phyloP scores from a whole-genome alignment of 2,888 invertebrate genomes.

The Marasmarcha lunaedactyla region DNA sequence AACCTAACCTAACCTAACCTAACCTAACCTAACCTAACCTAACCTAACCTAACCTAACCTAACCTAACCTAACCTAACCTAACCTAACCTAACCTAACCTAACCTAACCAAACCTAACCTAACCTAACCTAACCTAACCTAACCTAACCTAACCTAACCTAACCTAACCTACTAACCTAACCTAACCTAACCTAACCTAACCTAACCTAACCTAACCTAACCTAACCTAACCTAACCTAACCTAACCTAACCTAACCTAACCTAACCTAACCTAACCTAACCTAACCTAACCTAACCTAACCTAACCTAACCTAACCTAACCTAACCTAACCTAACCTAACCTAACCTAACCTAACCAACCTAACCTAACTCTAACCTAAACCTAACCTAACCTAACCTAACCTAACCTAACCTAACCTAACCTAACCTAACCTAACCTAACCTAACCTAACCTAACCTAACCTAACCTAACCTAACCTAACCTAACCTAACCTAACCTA shows the following conservation, averaged over 20 bases:
- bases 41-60: slow-evolving; percentile 19
- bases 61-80: slow-evolving; percentile 19
- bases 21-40: slow-evolving; percentile 21
- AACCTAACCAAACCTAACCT: slow-evolving; percentile 8
- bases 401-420: slow-evolving; percentile 15
- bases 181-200: too few relatives aligned
- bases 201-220: slow-evolving; percentile 17
- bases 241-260: slow-evolving; percentile 19
- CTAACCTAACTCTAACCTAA: slow-evolving; percentile 8
- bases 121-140: slow-evolving; percentile 11
- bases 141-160: slow-evolving; percentile 8
- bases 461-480: slow-evolving; percentile 11
- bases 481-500: slow-evolving; percentile 11
- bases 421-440: slow-evolving; percentile 17
- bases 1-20: slow-evolving; percentile 21
- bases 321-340: slow-evolving; percentile 16
- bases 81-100: slow-evolving; percentile 8
- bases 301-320: slow-evolving; percentile 15
- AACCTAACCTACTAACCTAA: too few relatives aligned
- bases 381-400: slow-evolving; percentile 15
- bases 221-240: slow-evolving; percentile 20
- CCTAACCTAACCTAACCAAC: slow-evolving; percentile 13
- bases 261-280: slow-evolving; percentile 18
- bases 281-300: slow-evolving; percentile 17
- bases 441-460: slow-evolving; percentile 13